Evolutionary conservation across 1,140 invertebrate species (phyloP), one percentile per base, ranked within the genome.

Genomic region (Plutomurus gul): DNA sequence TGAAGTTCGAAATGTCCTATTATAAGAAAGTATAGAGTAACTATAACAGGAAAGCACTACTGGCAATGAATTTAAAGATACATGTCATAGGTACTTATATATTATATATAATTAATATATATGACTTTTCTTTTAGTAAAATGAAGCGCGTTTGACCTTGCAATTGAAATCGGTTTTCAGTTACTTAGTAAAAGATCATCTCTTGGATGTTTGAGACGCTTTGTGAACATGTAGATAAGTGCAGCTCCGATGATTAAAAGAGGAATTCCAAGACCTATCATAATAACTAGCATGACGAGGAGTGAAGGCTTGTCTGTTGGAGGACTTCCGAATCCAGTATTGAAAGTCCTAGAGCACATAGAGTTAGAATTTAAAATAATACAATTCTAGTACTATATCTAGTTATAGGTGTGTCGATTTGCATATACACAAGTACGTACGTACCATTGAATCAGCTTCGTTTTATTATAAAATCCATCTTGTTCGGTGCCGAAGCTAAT

Each of bases 201-300:
- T 22, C 78, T 76, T 10, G 82, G 81, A 16, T 43, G 70, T 7
- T 72, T 46, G 1, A 78, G 3, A n/a, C 79, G 39, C 39, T 80
- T 79, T 1, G 76, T 40, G 8, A 78, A 1, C 3, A 82, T 11
- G 56, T 80, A 82, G 16, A 81, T 30, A 11, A 77, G 60, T 43
- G 82, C 25, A 3, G 46, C 47, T 5, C 76, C n/a, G 30, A 84
- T 81, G n/a, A 84, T 82, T 10, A 84, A 0, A 1, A 51, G 30
- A n/a, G 82, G 82, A 33, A 84, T 77, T n/a, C 82, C 82, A n/a
- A 84, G 43, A 5, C 82, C 82, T 16, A 82, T 75, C 4, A 51
- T 40, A 10, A 84, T 30, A 6, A 81, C 78, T 1, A 84, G 18
- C 22, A 79, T 81, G 2, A 84, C 81, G 8, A 82, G 20, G 4